Conservation (phyloP, 2,888 invertebrate genomes). For the Drosophila anomalata region DNA sequence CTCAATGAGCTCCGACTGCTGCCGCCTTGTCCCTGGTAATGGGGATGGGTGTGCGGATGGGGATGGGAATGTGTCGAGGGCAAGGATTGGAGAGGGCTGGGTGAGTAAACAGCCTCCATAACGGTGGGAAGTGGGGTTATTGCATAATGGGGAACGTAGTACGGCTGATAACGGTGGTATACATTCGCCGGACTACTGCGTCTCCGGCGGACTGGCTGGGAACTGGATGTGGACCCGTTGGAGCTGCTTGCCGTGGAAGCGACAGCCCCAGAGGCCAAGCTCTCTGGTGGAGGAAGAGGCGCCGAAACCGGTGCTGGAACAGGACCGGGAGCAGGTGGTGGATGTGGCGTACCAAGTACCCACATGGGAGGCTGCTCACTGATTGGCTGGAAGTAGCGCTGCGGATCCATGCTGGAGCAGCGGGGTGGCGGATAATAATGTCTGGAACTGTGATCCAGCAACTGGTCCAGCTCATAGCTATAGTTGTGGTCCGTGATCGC, state of each 20-base stretch:
- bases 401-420: slow-evolving; percentile 65
- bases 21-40: slow-evolving; percentile 63
- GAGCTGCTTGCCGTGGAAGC: slow-evolving; percentile 25
- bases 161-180: slow-evolving; percentile 69
- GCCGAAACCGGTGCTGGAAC: not conserved
- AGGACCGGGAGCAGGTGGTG: slow-evolving; percentile 1
- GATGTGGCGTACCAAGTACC: slow-evolving; percentile 41
- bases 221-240: slow-evolving; percentile 10
- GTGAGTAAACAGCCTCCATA: slow-evolving; percentile 41
- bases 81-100: slow-evolving; percentile 12
- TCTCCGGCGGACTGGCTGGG: slow-evolving; percentile 22
- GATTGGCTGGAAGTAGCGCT: slow-evolving; percentile 68
- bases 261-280: slow-evolving; percentile 3
- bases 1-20: slow-evolving; percentile 72
- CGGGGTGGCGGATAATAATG: slow-evolving; percentile 50
- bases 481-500: slow-evolving; percentile 68
- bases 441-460: slow-evolving; percentile 37
- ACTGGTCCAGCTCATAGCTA: slow-evolving; percentile 58
- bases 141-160: slow-evolving; percentile 67
- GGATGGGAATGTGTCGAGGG: slow-evolving; percentile 18
- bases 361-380: slow-evolving; percentile 68
- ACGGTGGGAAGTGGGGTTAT: slow-evolving; percentile 59
- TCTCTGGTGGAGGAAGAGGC: slow-evolving; percentile 35
- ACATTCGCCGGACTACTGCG: slow-evolving; percentile 59
- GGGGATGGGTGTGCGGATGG: slow-evolving; percentile 47